Conservation (phyloP, 2,888 invertebrate species). For the Choristoneura rosaceana region DNA sequence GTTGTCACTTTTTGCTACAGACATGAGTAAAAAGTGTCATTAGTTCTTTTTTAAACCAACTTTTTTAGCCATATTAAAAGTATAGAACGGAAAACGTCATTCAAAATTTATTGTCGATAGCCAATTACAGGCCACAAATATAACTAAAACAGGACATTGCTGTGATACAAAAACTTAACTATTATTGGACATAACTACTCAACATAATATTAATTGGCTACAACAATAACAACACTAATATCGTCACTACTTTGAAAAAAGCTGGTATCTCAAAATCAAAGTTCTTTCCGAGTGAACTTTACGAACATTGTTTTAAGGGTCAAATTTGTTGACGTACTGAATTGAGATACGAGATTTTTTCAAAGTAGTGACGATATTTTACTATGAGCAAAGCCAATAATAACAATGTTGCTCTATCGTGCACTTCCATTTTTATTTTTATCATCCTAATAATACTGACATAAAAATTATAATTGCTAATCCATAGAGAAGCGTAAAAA, state of each 20-base stretch:
- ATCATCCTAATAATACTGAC: conserved; percentile 13
- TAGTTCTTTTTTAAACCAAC: neutral
- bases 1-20: neutral
- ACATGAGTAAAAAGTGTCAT: neutral
- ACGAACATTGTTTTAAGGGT: too few species aligned
- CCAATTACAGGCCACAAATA: neutral
- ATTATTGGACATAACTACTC: neutral
- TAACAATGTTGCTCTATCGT: conserved; percentile 7
- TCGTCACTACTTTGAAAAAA: too few species aligned
- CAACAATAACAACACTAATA: too few species aligned
- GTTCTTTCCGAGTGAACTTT: too few species aligned
- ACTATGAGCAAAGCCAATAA: conserved; percentile 11
- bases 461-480: conserved; percentile 31
- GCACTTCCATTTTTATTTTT: neutral
- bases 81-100: conserved; percentile 4
- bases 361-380: too few species aligned
- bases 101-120: conserved; percentile 3
- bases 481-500: conserved; percentile 12
- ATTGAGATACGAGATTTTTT: too few species aligned
- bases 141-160: neutral
- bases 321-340: too few species aligned
- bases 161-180: neutral
- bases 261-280: too few species aligned
- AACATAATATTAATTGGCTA: conserved; percentile 16
- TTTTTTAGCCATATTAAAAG: neutral